Evolutionary conservation across 2,797 vertebrate species (phyloP).

Genomic region (Propithecus deckenii): DNA sequence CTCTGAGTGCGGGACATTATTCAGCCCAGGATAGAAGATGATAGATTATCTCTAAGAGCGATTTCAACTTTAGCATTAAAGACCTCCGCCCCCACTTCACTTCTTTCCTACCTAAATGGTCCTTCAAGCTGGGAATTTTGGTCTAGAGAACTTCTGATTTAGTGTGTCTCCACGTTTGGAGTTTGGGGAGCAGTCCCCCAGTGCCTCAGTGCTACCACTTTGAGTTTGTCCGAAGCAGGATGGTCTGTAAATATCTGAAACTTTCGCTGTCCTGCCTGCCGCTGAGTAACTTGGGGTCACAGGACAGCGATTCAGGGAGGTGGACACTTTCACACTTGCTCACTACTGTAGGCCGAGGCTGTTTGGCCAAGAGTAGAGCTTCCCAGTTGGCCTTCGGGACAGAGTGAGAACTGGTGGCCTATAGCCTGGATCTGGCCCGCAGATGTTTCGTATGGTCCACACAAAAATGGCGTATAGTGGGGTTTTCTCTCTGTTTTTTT

Average conservation of each 20-base stretch:
- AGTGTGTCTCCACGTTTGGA: not conserved
- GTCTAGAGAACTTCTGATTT: not conserved
- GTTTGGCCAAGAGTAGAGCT: not conserved
- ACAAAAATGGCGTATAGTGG: not conserved
- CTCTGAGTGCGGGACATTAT: rapidly evolving
- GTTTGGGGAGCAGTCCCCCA: not conserved
- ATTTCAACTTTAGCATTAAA: not conserved
- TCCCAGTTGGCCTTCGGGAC: not conserved
- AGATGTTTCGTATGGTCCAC: not conserved
- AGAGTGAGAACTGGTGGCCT: not conserved
- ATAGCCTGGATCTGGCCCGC: not conserved
- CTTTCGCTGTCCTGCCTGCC: rapidly evolving
- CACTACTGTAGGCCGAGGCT: not conserved
- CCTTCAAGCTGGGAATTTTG: not conserved
- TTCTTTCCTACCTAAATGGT: not conserved
- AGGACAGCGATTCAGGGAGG: not conserved
- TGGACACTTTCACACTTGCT: not conserved
- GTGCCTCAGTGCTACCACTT: not conserved
- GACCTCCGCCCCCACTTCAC: not conserved
- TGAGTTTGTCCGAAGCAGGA: not conserved
- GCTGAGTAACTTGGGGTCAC: rapidly evolving
- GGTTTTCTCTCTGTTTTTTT: not conserved
- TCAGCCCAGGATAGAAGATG: not conserved
- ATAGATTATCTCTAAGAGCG: not conserved
- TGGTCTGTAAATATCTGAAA: not conserved